These are phyloP conservation scores for Meteorus cinctellus DNA, from an alignment of 2,888 invertebrate species.

Conservation along the genomic window DNA sequence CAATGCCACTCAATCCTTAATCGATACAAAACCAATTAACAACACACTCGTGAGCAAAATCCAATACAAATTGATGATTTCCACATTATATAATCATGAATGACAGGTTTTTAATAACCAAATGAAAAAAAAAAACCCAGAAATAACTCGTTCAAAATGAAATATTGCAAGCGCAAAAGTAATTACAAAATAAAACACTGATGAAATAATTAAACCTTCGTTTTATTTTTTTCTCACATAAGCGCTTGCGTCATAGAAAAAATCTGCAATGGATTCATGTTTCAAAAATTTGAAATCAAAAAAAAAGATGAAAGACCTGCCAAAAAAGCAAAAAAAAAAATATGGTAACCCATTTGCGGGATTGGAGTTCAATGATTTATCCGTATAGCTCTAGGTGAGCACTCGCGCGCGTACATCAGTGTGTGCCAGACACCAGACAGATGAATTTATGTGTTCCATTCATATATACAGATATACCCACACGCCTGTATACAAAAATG, in stretches of 20 bases:
- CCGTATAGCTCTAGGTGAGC: neutral
- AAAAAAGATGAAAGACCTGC: neutral
- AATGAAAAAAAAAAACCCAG: too few species aligned
- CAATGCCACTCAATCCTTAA: too few species aligned
- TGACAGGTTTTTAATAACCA: too few species aligned
- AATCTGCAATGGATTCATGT: neutral
- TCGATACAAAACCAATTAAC: too few species aligned
- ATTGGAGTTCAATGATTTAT: constrained; percentile 29
- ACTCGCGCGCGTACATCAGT: constrained; percentile 1
- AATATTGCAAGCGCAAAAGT: neutral
- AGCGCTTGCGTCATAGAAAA: neutral
- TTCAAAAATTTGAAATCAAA: constrained; percentile 18
- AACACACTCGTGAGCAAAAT: too few species aligned
- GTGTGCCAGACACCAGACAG: constrained; percentile 16
- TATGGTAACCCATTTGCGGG: constrained; percentile 13
- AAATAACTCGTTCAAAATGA: too few species aligned
- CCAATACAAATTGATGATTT: too few species aligned
- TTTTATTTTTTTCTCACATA: neutral
- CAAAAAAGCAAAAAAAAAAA: constrained; percentile 1
- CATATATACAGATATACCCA: neutral
- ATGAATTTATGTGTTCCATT: constrained; percentile 14
- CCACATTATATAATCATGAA: too few species aligned
- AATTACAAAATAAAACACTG: neutral
- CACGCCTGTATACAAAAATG: constrained; percentile 11
- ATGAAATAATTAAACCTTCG: neutral